Evolutionary conservation across 2,888 invertebrate genomes (phyloP), one percentile per base, ranked within the genome.

Genomic region (Halocaridina rubra): DNA sequence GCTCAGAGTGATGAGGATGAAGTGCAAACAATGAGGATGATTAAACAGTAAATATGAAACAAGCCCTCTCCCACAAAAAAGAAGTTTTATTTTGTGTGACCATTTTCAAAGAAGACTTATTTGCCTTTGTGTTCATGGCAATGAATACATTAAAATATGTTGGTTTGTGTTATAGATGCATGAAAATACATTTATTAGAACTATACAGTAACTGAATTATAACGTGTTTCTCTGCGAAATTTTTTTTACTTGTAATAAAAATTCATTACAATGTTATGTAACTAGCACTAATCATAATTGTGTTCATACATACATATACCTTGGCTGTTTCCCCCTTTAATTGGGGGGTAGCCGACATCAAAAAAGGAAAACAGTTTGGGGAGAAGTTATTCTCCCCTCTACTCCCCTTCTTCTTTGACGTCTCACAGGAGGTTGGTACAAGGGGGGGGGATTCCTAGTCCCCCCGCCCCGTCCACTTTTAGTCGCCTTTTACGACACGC

Each of bases 71-170:
- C 53, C 64, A 3, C 3, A 3, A 3, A 64, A 64, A 3, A 64
- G 22, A 64, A 64, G 64, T 64, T 64, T 64, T 64, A 64, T 64
- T 64, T 64, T 64, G 64, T 64, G 19, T 64, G 64, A 64, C 39
- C 39, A 39, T 39, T 39, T 39, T 39, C 39, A 39, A 13, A 39
- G 39, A 39, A 39, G 39, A 8, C 8, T 39, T 13, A 24, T 64
- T 64, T 64, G 5, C 3, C 3, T 64, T 64, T 64, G 64, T 3
- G n/a, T 64, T 5, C 64, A 64, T 64, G 64, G 3, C 19, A 64
- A 64, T 64, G 19, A 5, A 64, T 64, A 13, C 64, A 64, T 64
- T 64, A 64, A 29, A 64, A 13, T 64, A 64, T 64, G 64, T 64
- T 64, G 64, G 64, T 64, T 13, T 13, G 64, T 64, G 64, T 64